Conservation (phyloP, 2,888 invertebrate species). For the Trachelus stipa region DNA sequence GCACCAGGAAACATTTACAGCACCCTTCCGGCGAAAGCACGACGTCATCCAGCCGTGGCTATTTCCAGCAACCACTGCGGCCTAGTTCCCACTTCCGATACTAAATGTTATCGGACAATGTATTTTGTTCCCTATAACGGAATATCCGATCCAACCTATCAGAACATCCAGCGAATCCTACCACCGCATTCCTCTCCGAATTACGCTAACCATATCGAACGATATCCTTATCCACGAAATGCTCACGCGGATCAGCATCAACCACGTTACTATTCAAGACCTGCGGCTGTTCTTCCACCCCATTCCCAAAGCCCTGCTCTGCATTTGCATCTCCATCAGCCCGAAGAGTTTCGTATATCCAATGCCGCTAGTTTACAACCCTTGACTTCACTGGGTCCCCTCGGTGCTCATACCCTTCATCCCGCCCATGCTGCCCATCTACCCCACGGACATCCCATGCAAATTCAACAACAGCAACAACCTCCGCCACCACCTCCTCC, state of each 20-base stretch:
- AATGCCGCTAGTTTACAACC: conserved; percentile 20
- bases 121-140: conserved; percentile 63
- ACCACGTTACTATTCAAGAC: conserved; percentile 51
- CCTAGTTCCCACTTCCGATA: conserved; percentile 33
- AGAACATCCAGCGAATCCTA: conserved; percentile 61
- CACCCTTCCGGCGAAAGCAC: conserved; percentile 39
- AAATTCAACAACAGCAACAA: conserved; percentile 38
- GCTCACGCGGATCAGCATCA: conserved; percentile 29
- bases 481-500: conserved; percentile 54
- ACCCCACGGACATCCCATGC: conserved; percentile 44
- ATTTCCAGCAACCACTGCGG: conserved; percentile 51
- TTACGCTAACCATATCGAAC: conserved; percentile 60
- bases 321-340: conserved; percentile 60
- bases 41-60: conserved; percentile 26
- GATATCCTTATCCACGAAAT: conserved; percentile 58
- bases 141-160: conserved; percentile 60
- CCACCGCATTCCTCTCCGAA: conserved; percentile 53
- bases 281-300: conserved; percentile 33
- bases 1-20: conserved; percentile 37
- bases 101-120: conserved; percentile 63
- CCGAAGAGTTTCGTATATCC: conserved; percentile 5
- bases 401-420: conserved; percentile 14
- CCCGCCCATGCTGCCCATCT: conserved; percentile 21
- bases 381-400: conserved; percentile 19
- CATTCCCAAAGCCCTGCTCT: conserved; percentile 44